Evolutionary conservation across 2,797 vertebrate species (phyloP), one percentile per base, ranked within the genome.

Genomic region (Hypotaenidia okinawae): DNA sequence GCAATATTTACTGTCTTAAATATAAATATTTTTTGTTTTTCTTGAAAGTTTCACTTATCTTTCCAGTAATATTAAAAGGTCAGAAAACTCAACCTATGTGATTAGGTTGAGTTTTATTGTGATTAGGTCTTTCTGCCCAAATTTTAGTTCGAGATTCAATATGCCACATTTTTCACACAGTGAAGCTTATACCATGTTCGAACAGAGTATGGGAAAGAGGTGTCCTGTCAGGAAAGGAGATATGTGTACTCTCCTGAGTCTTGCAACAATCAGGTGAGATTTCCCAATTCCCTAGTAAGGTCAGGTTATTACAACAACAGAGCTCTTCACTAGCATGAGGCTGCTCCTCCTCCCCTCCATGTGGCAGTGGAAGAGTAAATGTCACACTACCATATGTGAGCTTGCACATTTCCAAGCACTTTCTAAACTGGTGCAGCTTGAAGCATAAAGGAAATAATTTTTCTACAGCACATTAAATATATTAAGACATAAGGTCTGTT

Each of bases 281-380:
- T 93, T 95, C 75, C 84, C 72, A 64, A 92, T 72, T 93, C 58
- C 64, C 66, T 43, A 39, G 27, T 66, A 75, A 89, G 61, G 84
- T 78, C 82, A 80, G 74, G 58, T 77, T 87, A 70, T 74, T 92
- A 77, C 45, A 41, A 83, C 54, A 85, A 39, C 61, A 80, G 45
- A 91, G 41, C 14, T 70, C 39, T 74, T 43, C 1, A 0, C 30
- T 37, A 74, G n/a, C 45, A 73, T 15, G 27, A 78, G 37, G 58
- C 54, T 85, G 45, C 64, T 91, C 59, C 51, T 89, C 30, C 61
- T 87, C 47, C 15, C 24, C 59, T 67, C 63, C 43, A n/a, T 45
- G 55, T 39, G 61, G 55, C 67, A 76, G 41, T 2, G 16, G 81
- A 87, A 90, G 63, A 70, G 39, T 69, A 67, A 89, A 92, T 66